These are phyloP conservation scores for Apocheima hispidaria DNA, from an alignment of 2,888 invertebrate genomes.

Conservation along the genomic window DNA sequence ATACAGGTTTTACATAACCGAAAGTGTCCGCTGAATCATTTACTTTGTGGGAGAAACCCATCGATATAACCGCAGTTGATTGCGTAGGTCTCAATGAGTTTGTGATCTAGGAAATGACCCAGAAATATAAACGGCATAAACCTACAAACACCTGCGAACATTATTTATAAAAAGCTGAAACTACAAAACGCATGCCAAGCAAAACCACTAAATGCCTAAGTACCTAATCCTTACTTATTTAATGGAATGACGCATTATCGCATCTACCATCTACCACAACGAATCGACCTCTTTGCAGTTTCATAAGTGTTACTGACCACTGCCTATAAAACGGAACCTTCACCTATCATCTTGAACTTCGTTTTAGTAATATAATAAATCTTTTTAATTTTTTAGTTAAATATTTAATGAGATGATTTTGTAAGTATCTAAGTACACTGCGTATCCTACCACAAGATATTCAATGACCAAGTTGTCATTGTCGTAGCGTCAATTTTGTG, in stretches of 20 bases:
- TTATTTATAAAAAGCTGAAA: not conserved
- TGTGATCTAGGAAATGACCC: not conserved
- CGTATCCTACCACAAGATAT: too few relatives aligned
- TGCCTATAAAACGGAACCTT: not conserved
- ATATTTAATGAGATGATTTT: too few relatives aligned
- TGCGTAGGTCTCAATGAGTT: not conserved
- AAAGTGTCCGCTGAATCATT: not conserved
- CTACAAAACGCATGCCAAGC: not conserved
- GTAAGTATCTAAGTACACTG: too few relatives aligned
- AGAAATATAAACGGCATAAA: not conserved
- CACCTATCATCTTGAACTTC: not conserved
- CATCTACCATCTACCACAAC: not conserved
- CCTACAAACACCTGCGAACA: not conserved
- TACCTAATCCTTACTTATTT: too few relatives aligned
- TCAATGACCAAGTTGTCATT: too few relatives aligned
- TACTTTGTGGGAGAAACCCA: not conserved
- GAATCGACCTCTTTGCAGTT: not conserved
- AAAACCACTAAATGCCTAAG: not conserved
- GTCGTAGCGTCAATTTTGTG: too few relatives aligned
- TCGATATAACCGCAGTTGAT: not conserved
- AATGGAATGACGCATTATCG: too few relatives aligned
- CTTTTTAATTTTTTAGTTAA: not conserved
- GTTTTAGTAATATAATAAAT: not conserved
- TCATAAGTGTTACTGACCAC: not conserved
- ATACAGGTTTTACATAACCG: not conserved